Conservation (phyloP, 2,888 invertebrate species). For the Drosophila stalkeri region DNA sequence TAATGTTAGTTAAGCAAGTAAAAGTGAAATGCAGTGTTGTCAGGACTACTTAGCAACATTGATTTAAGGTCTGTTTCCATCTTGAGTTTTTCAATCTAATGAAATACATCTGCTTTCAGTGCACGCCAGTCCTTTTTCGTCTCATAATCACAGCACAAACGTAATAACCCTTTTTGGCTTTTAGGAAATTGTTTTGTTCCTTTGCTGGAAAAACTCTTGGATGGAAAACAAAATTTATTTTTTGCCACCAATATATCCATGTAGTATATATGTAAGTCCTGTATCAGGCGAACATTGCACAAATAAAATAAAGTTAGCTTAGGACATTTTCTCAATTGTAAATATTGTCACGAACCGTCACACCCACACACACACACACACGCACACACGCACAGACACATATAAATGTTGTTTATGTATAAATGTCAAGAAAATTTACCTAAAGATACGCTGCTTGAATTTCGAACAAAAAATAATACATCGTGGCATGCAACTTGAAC, state of each 20-base stretch:
- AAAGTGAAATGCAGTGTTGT: slow-evolving; percentile 2
- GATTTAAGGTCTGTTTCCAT: slow-evolving; percentile 16
- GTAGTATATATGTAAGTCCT: slow-evolving; percentile 19
- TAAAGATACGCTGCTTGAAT: slow-evolving; percentile 68
- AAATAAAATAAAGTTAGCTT: slow-evolving; percentile 72
- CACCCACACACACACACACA: slow-evolving; percentile 14
- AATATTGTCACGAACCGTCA: slow-evolving; percentile 67
- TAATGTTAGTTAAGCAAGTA: not conserved
- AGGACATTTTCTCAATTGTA: slow-evolving; percentile 59
- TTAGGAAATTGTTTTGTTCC: slow-evolving; percentile 40
- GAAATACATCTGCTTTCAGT: slow-evolving; percentile 50
- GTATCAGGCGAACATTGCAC: slow-evolving; percentile 47
- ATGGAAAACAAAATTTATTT: slow-evolving; percentile 40
- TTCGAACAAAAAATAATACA: slow-evolving; percentile 42
- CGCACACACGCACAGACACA: slow-evolving; percentile 15
- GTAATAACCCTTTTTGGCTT: slow-evolving; percentile 50
- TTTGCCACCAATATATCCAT: slow-evolving; percentile 27
- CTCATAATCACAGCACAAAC: slow-evolving; percentile 50
- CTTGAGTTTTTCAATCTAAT: slow-evolving; percentile 6
- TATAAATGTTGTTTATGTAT: slow-evolving; percentile 13
- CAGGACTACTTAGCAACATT: slow-evolving; percentile 4
- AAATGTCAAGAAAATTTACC: slow-evolving; percentile 58
- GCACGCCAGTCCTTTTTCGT: slow-evolving; percentile 35
- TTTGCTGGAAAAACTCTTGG: not conserved
- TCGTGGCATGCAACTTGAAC: slow-evolving; percentile 42